Base-by-base conservation (phyloP, 2,113 vertebrate genomes). In the Eulemur macaco region DNA sequence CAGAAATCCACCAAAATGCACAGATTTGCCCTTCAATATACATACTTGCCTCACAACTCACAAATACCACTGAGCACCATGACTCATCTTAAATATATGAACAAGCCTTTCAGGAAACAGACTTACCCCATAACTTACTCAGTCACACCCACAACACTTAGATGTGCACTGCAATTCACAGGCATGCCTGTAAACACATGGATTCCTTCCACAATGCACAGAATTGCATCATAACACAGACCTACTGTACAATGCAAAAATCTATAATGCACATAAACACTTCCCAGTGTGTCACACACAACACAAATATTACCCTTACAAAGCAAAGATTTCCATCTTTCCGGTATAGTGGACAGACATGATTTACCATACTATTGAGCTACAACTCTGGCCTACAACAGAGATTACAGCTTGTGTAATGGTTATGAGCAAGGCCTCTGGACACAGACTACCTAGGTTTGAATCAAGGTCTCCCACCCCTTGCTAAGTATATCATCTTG, bases 401-500 rank as follows among this genome's bases (percentile, higher is more conserved):
- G 31, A 96, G n/a, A 78, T 31, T 31, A 47, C 81, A 66, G 37
- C 82, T 82, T 93, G 58, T 88, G 68, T 88, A 86, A 34, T 74
- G 83, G 63, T 89, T 96, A 90, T 81, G 64, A 91, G 64, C 39
- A 86, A 87, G 77, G 77, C 71, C n/a, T 95, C 45, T 96, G 73
- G 54, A 95, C 71, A 50, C 73, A 87, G 78, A 47, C 52, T 42
- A 31, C 58, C 81, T 90, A 81, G 66, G 34, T 87, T 96, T 39
- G 60, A 89, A 86, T 95, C 13, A 50, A 91, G 29, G 66, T 80
- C 54, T 83, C 60, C 39, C 23, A 50, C 52, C 47, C 21, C 3
- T 97, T 97, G 73, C 42, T 96, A 87, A 95, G 21, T n/a, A 20
- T 94, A 50, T 96, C 42, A 80, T 77, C 56, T 83, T 7, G 45